These are phyloP conservation scores for Limnodromus scolopaceus DNA, from an alignment of 2,797 vertebrate species.

Conservation along the genomic window DNA sequence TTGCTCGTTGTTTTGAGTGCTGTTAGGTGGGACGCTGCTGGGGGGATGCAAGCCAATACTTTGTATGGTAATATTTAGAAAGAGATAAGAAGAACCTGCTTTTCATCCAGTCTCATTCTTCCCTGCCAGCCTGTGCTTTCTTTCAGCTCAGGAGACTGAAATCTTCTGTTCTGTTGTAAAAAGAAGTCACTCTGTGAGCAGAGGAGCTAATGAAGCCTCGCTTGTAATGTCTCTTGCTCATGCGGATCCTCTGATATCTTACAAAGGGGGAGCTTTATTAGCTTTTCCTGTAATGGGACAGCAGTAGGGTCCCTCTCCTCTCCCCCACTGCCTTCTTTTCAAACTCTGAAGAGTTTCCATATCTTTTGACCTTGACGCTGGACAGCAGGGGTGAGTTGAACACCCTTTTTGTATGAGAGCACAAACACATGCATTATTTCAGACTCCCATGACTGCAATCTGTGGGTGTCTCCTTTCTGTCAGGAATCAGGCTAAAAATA, in stretches of 20 bases:
- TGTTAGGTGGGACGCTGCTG: neutral
- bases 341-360: conserved; percentile 1
- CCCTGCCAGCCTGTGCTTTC: conserved; percentile 32
- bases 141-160: conserved; percentile 55
- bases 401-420: neutral
- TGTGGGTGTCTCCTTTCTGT: neutral
- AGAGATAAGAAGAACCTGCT: conserved; percentile 47
- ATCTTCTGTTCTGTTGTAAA: conserved; percentile 56
- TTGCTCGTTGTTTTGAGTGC: neutral
- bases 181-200: conserved; percentile 47
- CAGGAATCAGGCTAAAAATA: conserved; percentile 40
- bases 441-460: neutral
- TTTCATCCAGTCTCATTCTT: conserved; percentile 44
- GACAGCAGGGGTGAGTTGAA: neutral
- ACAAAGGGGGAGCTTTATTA: conserved; percentile 65
- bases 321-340: conserved; percentile 54
- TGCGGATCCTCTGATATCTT: conserved; percentile 51
- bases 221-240: conserved; percentile 50
- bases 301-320: conserved; percentile 31
- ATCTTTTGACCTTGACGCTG: conserved; percentile 60
- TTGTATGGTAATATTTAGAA: conserved; percentile 51
- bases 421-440: conserved; percentile 28
- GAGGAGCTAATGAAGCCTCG: conserved; percentile 67
- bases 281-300: conserved; percentile 59
- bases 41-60: neutral